Conservation (phyloP, 2,113 vertebrate species). For the Thunnus thynnus region DNA sequence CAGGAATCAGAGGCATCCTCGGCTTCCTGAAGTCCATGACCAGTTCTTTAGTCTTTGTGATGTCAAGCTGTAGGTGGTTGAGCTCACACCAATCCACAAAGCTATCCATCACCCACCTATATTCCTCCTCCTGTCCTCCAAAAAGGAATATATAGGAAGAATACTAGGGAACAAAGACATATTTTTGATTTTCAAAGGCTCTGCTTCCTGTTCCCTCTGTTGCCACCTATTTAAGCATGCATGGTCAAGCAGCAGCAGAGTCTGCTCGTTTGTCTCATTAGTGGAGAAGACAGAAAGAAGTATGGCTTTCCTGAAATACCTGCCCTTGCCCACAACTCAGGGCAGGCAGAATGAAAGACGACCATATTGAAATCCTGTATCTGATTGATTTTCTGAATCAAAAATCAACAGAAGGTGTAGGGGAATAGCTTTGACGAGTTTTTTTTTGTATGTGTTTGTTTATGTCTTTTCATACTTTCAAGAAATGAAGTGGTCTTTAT, state of each 20-base stretch:
- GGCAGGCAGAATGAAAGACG: conserved; percentile 72
- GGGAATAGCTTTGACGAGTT: neutral
- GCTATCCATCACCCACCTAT: too few relatives aligned
- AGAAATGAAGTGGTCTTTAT: conserved; percentile 35
- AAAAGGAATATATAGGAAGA: conserved; percentile 7
- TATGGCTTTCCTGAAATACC: conserved; percentile 76
- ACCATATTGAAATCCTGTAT: conserved; percentile 60
- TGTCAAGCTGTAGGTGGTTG: too few relatives aligned
- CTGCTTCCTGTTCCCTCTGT: conserved; percentile 63
- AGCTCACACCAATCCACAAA: too few relatives aligned
- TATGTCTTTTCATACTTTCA: conserved; percentile 34
- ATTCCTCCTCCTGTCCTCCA: too few relatives aligned
- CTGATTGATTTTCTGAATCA: conserved; percentile 67
- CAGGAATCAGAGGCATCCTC: too few relatives aligned
- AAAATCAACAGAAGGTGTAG: conserved; percentile 41
- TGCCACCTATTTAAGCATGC: conserved; percentile 86
- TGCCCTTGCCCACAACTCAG: conserved; percentile 81
- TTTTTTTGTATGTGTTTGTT: conserved; percentile 21
- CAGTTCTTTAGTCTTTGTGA: too few relatives aligned
- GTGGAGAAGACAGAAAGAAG: conserved; percentile 87
- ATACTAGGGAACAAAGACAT: conserved; percentile 25
- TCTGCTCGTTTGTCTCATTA: conserved; percentile 91
- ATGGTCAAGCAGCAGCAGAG: conserved; percentile 87
- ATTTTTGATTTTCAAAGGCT: conserved; percentile 54
- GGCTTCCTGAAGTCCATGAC: too few relatives aligned